Conservation (phyloP, 1,140 invertebrate genomes). For the Octopus sinensis region DNA sequence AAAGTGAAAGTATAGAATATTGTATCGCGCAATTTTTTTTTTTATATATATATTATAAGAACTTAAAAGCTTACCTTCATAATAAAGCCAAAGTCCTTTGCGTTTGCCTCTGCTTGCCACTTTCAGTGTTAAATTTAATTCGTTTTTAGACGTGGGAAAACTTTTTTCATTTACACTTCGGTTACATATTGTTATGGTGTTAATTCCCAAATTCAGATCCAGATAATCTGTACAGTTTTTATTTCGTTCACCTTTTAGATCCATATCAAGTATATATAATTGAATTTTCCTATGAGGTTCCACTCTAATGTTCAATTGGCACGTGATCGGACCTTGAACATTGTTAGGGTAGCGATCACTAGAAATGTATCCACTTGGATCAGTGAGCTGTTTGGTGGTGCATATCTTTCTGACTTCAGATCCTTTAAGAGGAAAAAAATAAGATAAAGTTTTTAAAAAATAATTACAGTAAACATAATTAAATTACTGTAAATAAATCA, state of each 20-base stretch:
- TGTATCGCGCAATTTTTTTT: too few species aligned
- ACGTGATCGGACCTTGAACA: slow-evolving; percentile 25
- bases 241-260: slow-evolving; percentile 37
- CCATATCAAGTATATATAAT: slow-evolving; percentile 47
- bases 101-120: slow-evolving; percentile 28
- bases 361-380: slow-evolving; percentile 45
- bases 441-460: background rate
- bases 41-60: too few species aligned
- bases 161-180: slow-evolving; percentile 39
- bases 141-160: slow-evolving; percentile 32
- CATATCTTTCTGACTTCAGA: slow-evolving; percentile 42
- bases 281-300: slow-evolving; percentile 39
- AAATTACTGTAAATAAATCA: too few species aligned
- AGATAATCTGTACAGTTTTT: slow-evolving; percentile 47
- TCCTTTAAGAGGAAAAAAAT: slow-evolving; percentile 35
- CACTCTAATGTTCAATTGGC: slow-evolving; percentile 34
- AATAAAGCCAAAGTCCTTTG: slow-evolving; percentile 55
- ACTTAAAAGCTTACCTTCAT: slow-evolving; percentile 44
- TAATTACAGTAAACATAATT: background rate
- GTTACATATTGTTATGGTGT: slow-evolving; percentile 47
- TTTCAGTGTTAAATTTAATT: slow-evolving; percentile 38
- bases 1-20: too few species aligned
- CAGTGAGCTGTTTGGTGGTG: slow-evolving; percentile 27
- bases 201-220: slow-evolving; percentile 40
- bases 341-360: slow-evolving; percentile 50